A percentile compares a stretch with the other conserved stretches of the same genome.
Conservation (phyloP, 2,113 vertebrate genomes). For the Sinocyclocheilus rhinocerous region DNA sequence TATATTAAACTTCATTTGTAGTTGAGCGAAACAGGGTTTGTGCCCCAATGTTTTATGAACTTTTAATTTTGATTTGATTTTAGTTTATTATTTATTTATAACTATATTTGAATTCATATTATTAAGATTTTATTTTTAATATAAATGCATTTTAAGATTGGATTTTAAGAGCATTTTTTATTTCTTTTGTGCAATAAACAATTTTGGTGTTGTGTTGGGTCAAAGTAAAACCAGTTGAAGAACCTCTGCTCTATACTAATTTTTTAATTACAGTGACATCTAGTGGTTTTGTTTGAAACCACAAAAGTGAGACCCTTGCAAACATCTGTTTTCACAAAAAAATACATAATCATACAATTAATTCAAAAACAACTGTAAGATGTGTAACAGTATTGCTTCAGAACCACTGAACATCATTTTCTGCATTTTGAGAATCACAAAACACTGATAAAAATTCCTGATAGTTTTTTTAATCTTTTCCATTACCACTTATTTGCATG, state of each 20-base stretch:
- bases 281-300: constrained; percentile 8
- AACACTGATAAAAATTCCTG: not conserved
- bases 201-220: not conserved
- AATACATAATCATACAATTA: constrained; percentile 7
- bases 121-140: not conserved
- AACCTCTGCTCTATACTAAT: not conserved
- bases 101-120: not conserved
- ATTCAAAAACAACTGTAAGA: not conserved
- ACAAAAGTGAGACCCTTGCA: not conserved
- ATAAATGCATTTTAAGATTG: not conserved
- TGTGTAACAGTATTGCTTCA: not conserved
- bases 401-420: not conserved
- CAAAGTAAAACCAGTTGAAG: not conserved
- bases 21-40: not conserved
- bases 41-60: not conserved
- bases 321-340: not conserved
- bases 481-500: constrained; percentile 31
- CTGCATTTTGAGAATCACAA: not conserved
- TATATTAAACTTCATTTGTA: not conserved
- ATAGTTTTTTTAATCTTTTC: too few relatives aligned
- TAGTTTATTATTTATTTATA: not conserved
- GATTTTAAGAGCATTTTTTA: not conserved
- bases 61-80: not conserved
- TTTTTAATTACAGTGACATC: constrained; percentile 1
- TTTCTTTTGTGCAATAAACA: not conserved